These are phyloP conservation scores for Amblyjoppa fuscipennis DNA, from an alignment of 2,888 invertebrate species.

Conservation along the genomic window DNA sequence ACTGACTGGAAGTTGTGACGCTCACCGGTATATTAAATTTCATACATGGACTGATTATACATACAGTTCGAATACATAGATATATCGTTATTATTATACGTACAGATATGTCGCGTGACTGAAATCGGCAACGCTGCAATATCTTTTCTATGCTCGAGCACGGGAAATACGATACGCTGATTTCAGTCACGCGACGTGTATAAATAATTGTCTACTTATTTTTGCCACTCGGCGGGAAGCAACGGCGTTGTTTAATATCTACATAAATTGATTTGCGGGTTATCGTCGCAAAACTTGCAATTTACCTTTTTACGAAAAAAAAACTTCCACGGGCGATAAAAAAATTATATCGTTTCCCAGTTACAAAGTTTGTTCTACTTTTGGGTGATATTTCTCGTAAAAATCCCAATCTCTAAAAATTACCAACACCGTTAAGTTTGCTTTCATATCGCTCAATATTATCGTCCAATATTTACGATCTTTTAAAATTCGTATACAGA, in stretches of 20 bases:
- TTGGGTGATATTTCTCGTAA: not conserved
- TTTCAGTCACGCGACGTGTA: not conserved
- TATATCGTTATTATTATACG: conserved; percentile 4
- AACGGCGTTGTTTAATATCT: conserved; percentile 1
- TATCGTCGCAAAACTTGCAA: not conserved
- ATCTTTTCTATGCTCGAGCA: not conserved
- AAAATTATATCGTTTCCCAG: not conserved
- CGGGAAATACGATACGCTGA: not conserved
- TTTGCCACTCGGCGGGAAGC: not conserved
- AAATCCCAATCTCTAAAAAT: not conserved
- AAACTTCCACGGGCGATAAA: not conserved
- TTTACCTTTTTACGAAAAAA: not conserved
- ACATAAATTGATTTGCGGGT: not conserved
- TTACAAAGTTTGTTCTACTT: not conserved
- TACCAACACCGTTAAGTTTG: not conserved
- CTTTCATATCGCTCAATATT: not conserved
- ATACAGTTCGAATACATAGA: conserved; percentile 11
- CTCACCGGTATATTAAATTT: conserved; percentile 5
- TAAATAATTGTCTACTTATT: not conserved
- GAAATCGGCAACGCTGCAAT: not conserved
- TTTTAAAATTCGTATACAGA: not conserved
- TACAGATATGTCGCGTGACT: conserved; percentile 1
- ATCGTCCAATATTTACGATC: not conserved
- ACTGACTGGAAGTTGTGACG: conserved; percentile 9
- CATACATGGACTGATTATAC: conserved; percentile 14